phyloP scores from a whole-genome alignment of 64 coral and sea anemone species.

The Stichodactyla mertensii region DNA sequence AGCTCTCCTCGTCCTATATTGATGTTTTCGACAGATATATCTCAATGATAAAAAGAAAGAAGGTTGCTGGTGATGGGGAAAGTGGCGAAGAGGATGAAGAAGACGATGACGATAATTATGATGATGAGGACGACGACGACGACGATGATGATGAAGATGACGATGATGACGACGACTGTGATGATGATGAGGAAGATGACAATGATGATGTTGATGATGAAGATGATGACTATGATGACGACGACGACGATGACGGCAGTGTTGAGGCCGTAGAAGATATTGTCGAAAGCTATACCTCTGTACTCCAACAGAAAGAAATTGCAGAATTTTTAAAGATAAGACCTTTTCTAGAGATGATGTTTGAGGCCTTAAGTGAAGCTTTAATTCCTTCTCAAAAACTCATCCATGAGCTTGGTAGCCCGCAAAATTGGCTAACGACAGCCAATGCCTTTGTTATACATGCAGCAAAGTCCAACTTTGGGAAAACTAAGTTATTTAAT shows the following conservation, averaged over 20 bases:
- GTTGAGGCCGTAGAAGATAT: too few relatives aligned
- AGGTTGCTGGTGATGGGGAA: background rate
- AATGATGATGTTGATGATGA: slow-evolving; percentile 3
- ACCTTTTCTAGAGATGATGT: background rate
- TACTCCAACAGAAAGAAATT: background rate
- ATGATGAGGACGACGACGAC: background rate
- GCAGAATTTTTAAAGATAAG: background rate
- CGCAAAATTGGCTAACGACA: background rate
- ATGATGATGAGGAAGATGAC: background rate
- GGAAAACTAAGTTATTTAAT: background rate
- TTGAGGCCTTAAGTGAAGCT: background rate
- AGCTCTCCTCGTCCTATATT: background rate
- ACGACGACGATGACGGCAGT: background rate
- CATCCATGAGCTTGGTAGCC: background rate
- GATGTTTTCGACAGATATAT: slow-evolving; percentile 38
- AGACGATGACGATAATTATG: background rate
- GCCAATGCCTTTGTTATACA: background rate
- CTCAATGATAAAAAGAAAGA: background rate
- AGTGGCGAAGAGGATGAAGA: background rate
- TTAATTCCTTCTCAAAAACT: background rate
- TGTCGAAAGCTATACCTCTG: too few relatives aligned
- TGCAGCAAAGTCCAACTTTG: background rate
- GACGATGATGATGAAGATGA: background rate
- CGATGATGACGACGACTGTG: background rate
- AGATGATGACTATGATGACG: background rate